Conservation (phyloP, 2,888 invertebrate genomes). For the Drosophila seclusa region DNA sequence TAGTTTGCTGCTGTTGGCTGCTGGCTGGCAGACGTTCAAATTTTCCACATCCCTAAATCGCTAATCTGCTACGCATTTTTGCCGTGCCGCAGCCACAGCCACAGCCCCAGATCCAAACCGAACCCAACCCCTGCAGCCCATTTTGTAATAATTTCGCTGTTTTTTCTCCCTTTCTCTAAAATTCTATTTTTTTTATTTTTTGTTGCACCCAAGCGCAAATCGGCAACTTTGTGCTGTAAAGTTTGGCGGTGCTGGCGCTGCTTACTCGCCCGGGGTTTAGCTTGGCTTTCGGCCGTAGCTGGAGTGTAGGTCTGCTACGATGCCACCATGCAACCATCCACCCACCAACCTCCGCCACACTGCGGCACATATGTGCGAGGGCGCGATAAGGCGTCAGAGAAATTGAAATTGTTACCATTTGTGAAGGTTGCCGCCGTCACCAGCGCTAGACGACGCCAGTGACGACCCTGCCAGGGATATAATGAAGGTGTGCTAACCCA, state of each 20-base stretch:
- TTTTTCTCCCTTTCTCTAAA: conserved; percentile 19
- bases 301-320: conserved; percentile 29
- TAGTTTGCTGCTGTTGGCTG: conserved; percentile 16
- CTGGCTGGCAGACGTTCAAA: conserved; percentile 68
- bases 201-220: conserved; percentile 72
- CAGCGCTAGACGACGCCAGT: conserved; percentile 65
- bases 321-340: background rate
- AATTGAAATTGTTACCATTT: conserved; percentile 82
- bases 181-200: conserved; percentile 10
- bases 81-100: conserved; percentile 50
- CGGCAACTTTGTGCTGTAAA: conserved; percentile 77
- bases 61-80: conserved; percentile 80
- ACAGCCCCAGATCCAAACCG: conserved; percentile 15
- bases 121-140: conserved; percentile 20
- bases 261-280: conserved; percentile 48
- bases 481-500: conserved; percentile 65
- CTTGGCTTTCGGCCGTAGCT: conserved; percentile 30
- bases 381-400: conserved; percentile 80
- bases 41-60: conserved; percentile 83
- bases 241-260: conserved; percentile 50
- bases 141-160: conserved; percentile 71
- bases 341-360: background rate
- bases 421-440: conserved; percentile 73
- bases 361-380: conserved; percentile 74
- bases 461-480: conserved; percentile 48